Evolutionary conservation across 53 echinoderm and acorn worm genomes (phyloP).

Genomic region (Mesocentrotus franciscanus): DNA sequence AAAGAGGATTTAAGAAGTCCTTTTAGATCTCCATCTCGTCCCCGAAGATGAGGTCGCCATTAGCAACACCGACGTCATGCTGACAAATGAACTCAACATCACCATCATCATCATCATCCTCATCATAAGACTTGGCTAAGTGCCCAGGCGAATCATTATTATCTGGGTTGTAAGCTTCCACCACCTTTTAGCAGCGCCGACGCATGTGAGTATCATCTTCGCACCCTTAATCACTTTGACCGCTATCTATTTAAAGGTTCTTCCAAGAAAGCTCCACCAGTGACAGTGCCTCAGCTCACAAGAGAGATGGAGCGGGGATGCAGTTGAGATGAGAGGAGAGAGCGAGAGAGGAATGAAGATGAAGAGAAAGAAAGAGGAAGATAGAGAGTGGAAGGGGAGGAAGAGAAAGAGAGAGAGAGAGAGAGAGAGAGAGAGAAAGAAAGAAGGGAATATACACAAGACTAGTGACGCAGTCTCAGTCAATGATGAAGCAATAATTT

Average conservation of each 20-base stretch:
- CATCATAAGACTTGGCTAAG: slow-evolving; percentile 35
- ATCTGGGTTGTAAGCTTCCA: slow-evolving; percentile 18
- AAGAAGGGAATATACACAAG: not conserved
- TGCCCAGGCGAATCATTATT: slow-evolving; percentile 8
- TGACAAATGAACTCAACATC: slow-evolving; percentile 47
- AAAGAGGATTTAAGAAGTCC: not conserved
- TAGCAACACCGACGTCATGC: slow-evolving; percentile 52
- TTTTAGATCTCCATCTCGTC: slow-evolving; percentile 5
- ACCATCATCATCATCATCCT: not conserved
- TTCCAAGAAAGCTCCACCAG: slow-evolving; percentile 46
- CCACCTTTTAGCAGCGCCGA: slow-evolving; percentile 19
- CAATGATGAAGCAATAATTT: not conserved
- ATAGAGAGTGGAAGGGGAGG: not conserved
- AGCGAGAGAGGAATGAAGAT: not conserved
- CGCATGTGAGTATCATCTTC: slow-evolving; percentile 23
- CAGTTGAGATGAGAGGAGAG: not conserved
- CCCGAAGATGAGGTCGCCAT: slow-evolving; percentile 47
- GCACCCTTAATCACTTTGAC: slow-evolving; percentile 31
- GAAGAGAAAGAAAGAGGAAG: not conserved
- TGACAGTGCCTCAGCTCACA: not conserved
- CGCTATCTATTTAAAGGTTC: slow-evolving; percentile 57
- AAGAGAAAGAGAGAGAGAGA: not conserved
- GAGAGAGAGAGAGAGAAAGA: not conserved
- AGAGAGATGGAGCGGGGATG: not conserved
- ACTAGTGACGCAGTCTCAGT: not conserved